Evolutionary conservation across 2,797 vertebrate genomes (phyloP).

Genomic region (Neoniphon sammara): DNA sequence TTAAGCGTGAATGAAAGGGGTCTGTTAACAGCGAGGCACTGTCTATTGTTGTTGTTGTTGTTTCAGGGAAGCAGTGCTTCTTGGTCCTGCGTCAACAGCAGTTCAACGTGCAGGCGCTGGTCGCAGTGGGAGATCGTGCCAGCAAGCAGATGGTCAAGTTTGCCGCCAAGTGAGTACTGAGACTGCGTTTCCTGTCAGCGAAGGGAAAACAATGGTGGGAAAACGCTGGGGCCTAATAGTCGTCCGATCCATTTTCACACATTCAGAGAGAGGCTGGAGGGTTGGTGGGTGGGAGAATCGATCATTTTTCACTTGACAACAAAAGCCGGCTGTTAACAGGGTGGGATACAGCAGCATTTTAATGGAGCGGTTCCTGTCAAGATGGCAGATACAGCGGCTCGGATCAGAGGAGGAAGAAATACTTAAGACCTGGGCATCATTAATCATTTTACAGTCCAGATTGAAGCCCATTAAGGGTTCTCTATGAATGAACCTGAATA

Average conservation of each 20-base stretch:
- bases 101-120: slow-evolving; percentile 95
- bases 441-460: slow-evolving; percentile 70
- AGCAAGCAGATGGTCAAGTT: slow-evolving; percentile 99
- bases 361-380: slow-evolving; percentile 78
- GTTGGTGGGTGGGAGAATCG: slow-evolving; percentile 61
- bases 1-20: slow-evolving; percentile 17
- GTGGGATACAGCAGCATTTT: slow-evolving; percentile 65
- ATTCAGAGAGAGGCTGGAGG: slow-evolving; percentile 74
- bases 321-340: slow-evolving; percentile 73
- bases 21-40: slow-evolving; percentile 23
- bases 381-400: slow-evolving; percentile 69
- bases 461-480: slow-evolving; percentile 39
- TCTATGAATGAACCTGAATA: slow-evolving; percentile 48
- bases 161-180: slow-evolving; percentile 97
- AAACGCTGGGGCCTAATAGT: slow-evolving; percentile 82
- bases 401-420: slow-evolving; percentile 62
- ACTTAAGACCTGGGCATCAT: slow-evolving; percentile 66
- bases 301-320: slow-evolving; percentile 80
- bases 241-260: slow-evolving; percentile 89
- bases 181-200: slow-evolving; percentile 91
- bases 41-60: slow-evolving; percentile 59
- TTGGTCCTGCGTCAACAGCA: slow-evolving; percentile 99
- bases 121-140: slow-evolving; percentile 97
- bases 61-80: slow-evolving; percentile 97
- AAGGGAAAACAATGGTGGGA: slow-evolving; percentile 97